Conservation (phyloP, 2,888 invertebrate species). For the Metopia argyrocephala region DNA sequence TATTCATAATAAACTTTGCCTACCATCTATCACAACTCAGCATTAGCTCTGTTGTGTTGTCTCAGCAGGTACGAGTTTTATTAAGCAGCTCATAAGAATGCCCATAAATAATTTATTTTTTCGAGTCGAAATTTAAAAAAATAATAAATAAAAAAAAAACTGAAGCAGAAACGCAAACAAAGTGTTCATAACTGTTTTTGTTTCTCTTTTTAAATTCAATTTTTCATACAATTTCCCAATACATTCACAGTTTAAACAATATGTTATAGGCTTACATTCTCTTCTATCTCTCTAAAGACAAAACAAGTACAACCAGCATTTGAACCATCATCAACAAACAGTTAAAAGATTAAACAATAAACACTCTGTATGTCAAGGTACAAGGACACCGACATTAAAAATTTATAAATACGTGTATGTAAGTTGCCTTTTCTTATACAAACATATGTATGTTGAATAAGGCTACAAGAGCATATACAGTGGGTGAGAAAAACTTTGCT, state of each 20-base stretch:
- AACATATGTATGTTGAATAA: background rate
- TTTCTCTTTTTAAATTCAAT: background rate
- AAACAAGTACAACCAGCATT: background rate
- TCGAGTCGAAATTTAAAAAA: no score
- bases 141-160: no score
- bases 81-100: background rate
- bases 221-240: background rate
- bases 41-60: background rate
- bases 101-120: background rate
- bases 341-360: slow-evolving; percentile 39
- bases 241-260: no score
- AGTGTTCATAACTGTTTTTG: background rate
- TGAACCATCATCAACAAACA: slow-evolving; percentile 33
- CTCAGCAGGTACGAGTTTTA: background rate
- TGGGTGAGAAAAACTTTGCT: background rate
- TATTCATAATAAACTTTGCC: background rate
- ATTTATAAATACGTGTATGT: slow-evolving; percentile 47
- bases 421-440: background rate
- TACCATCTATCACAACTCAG: background rate
- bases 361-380: slow-evolving; percentile 58
- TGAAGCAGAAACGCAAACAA: no score
- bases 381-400: slow-evolving; percentile 59
- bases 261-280: no score
- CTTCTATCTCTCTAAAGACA: background rate
- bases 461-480: background rate